Evolutionary conservation across 53 echinoderm and acorn worm genomes (phyloP), one percentile per base, ranked within the genome.

Genomic region (Apostichopus leukothele): DNA sequence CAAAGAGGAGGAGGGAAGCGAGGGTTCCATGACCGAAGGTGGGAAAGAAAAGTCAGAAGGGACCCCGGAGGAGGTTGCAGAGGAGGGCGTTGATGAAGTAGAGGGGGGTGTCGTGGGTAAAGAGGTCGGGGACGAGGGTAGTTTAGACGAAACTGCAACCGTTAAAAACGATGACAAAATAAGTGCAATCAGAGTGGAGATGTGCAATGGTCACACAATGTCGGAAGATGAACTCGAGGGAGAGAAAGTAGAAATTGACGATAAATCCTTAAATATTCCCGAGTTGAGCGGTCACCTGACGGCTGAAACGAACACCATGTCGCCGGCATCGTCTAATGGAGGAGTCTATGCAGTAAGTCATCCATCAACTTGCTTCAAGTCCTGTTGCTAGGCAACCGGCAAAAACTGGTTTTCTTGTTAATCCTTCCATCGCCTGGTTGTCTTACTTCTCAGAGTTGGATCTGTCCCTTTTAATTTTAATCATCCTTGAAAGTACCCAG

Each of bases 281-380:
- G 95, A 91, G 52, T 52, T 79, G 20, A 79, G 88, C 2, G 52
- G 93, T 75, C 92, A 92, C 75, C 89, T 92, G 74, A 81, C 93
- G 53, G 93, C 96, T 18, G 95, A 95, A 60, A 90, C 75, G 52
- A 67, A 66, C 11, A 92, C 96, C 2, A 93, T 93, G 21, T 99
- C 99, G 19, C 99, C 99, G 0, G 99, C 94, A 19, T 99, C 99
- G 13, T 99, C 99, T 11, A 95, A 94, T 74, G 98, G 98, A 16
- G 98, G 98, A n/a, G 94, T 97, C 51, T 97, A 97, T 88, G 87
- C 98, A 19, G 98, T 97, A 78, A 97, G 97, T 84, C 39, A 39
- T 39, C 39, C 39, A 39, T 39, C 39, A 39, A 39, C 39, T 39
- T 39, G 39, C 39, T 39, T 39, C 39, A 39, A 39, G 39, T 39